phyloP scores from a whole-genome alignment of 1,140 invertebrate genomes.

The Drosophila arawakana region DNA sequence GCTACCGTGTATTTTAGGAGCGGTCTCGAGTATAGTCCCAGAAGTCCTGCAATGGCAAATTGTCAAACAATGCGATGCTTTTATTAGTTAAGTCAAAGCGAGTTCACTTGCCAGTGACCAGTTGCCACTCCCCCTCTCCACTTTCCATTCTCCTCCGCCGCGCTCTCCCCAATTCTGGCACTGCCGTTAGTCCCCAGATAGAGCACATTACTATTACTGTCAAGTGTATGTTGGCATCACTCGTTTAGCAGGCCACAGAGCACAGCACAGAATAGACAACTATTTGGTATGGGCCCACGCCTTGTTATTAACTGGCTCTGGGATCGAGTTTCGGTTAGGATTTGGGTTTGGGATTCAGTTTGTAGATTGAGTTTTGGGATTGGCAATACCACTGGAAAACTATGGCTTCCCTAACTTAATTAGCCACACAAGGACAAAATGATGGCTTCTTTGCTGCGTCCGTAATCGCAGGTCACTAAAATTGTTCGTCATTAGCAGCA shows the following conservation, averaged over 20 bases:
- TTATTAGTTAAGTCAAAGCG: constrained; percentile 41
- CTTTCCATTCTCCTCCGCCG: background rate
- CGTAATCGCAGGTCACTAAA: constrained; percentile 19
- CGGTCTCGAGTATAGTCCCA: constrained; percentile 25
- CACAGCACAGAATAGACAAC: background rate
- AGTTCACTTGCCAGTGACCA: constrained; percentile 20
- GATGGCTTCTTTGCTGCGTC: constrained; percentile 1
- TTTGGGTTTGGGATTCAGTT: constrained; percentile 1
- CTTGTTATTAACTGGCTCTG: constrained; percentile 32
- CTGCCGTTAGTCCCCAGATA: constrained; percentile 24
- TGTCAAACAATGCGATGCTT: constrained; percentile 60
- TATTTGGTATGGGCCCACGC: background rate
- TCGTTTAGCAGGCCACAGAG: constrained; percentile 3
- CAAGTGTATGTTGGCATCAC: constrained; percentile 23
- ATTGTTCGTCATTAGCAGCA: constrained; percentile 10
- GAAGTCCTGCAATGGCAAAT: constrained; percentile 58
- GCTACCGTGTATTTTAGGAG: too few species aligned
- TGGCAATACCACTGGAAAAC: background rate
- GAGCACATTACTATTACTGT: constrained; percentile 45
- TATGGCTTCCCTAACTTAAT: constrained; percentile 21
- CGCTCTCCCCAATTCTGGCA: background rate
- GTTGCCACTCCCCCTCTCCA: background rate
- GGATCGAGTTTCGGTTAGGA: constrained; percentile 8
- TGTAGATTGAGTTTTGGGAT: constrained; percentile 2
- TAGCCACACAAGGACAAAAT: constrained; percentile 28